Evolutionary conservation across 2,888 invertebrate genomes (phyloP).

Genomic region (Tetragonula carbonaria): DNA sequence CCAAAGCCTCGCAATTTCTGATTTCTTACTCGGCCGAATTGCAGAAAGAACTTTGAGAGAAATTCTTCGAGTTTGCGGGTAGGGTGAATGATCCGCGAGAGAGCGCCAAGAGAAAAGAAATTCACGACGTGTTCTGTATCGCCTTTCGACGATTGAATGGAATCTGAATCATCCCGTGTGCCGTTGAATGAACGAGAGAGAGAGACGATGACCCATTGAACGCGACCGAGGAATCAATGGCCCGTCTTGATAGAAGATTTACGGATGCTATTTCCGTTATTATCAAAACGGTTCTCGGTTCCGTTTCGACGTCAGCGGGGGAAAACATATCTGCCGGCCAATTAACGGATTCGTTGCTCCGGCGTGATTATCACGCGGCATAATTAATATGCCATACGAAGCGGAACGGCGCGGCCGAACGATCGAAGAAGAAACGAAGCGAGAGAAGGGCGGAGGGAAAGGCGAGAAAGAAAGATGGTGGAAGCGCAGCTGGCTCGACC

Average conservation of each 20-base stretch:
- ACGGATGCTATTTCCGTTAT: constrained; percentile 63
- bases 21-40: no score
- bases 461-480: background rate
- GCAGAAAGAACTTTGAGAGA: no score
- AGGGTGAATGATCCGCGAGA: no score
- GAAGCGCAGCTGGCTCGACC: constrained; percentile 66
- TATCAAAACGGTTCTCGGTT: constrained; percentile 47
- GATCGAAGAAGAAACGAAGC: constrained; percentile 34
- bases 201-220: constrained; percentile 36
- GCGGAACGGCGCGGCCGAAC: constrained; percentile 58
- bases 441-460: constrained; percentile 5
- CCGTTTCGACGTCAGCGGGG: constrained; percentile 46
- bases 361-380: constrained; percentile 66
- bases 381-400: constrained; percentile 79
- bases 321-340: constrained; percentile 67
- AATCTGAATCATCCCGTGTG: constrained; percentile 8
- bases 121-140: background rate
- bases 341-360: constrained; percentile 72
- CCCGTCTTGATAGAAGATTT: constrained; percentile 43
- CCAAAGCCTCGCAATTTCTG: no score
- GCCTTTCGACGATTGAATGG: background rate
- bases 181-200: constrained; percentile 11
- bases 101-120: background rate
- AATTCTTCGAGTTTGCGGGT: no score
- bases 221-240: constrained; percentile 29